Conservation (phyloP, 2,797 vertebrate species). For the Petrocephalus sullivani region DNA sequence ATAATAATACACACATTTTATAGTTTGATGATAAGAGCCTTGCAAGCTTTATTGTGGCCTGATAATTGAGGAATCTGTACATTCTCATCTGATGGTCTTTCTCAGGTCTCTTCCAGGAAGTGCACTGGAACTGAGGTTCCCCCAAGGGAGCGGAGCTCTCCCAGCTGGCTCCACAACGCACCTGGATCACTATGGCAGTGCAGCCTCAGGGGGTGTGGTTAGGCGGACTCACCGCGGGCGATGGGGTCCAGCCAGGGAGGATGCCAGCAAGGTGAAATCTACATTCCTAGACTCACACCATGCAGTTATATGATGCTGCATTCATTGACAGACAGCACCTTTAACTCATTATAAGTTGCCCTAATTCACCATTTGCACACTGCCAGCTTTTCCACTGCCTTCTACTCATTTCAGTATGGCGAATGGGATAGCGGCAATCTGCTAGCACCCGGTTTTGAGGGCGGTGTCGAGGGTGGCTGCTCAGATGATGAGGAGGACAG, state of each 20-base stretch:
- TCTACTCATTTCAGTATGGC: conserved; percentile 51
- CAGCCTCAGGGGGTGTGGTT: conserved; percentile 64
- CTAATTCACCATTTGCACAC: neutral
- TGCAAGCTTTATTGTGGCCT: neutral
- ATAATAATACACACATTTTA: neutral
- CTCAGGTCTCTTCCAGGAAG: conserved; percentile 80
- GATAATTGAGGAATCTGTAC: neutral
- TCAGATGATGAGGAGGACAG: conserved; percentile 73
- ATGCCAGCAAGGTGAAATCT: conserved; percentile 68
- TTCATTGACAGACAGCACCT: neutral
- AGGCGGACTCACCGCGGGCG: conserved; percentile 68
- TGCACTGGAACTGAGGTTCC: conserved; percentile 80
- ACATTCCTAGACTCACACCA: neutral
- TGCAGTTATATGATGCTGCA: neutral
- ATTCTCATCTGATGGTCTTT: neutral
- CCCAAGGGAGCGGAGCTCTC: conserved; percentile 68
- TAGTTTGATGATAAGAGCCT: neutral
- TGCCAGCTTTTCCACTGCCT: neutral
- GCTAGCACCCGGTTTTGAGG: conserved; percentile 55
- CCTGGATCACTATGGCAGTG: conserved; percentile 72
- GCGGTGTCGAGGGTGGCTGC: conserved; percentile 58
- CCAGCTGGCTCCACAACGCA: conserved; percentile 62
- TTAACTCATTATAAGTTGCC: neutral
- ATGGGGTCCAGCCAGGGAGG: conserved; percentile 77
- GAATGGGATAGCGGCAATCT: conserved; percentile 70